Percentiles rank a stretch among this genome's conserved stretches.
These are phyloP conservation scores for Zygogramma bicolorata DNA, from an alignment of 2,888 invertebrate species.

Conservation along the genomic window DNA sequence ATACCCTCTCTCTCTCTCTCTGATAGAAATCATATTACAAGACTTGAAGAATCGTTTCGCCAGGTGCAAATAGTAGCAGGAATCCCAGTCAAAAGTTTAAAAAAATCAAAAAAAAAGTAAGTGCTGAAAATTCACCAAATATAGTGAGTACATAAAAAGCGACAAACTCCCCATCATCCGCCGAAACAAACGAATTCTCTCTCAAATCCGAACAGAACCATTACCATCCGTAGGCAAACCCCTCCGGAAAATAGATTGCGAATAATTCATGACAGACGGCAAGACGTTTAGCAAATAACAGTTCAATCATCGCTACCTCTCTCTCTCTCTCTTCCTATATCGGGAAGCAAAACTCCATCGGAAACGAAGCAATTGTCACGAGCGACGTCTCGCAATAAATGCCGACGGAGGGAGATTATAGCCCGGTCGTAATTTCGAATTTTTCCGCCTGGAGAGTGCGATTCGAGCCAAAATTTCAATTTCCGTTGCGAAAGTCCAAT, in stretches of 20 bases:
- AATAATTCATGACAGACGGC: constrained; percentile 38
- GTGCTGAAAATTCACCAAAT: no score
- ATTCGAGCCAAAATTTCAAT: background rate
- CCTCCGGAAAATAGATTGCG: constrained; percentile 25
- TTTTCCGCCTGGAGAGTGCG: background rate
- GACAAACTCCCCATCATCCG: no score
- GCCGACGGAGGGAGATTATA: background rate
- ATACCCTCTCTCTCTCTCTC: no score
- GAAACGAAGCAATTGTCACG: constrained; percentile 48
- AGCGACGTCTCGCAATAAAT: constrained; percentile 38
- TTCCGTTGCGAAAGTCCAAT: background rate
- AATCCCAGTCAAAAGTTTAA: no score
- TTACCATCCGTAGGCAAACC: background rate
- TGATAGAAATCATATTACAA: no score
- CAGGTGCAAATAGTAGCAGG: no score
- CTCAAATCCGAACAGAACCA: background rate
- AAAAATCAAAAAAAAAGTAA: no score
- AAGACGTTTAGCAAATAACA: constrained; percentile 38
- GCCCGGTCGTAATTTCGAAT: background rate
- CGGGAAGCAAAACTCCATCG: constrained; percentile 42
- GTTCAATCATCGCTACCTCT: constrained; percentile 40
- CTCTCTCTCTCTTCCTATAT: no score
- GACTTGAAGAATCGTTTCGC: no score
- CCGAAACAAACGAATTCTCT: background rate
- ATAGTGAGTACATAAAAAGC: no score